Percentiles rank a stretch among this genome's conserved stretches.
These are phyloP conservation scores for Drosophila grimshawi DNA, from an alignment of 1,140 invertebrate species.

Conservation along the genomic window DNA sequence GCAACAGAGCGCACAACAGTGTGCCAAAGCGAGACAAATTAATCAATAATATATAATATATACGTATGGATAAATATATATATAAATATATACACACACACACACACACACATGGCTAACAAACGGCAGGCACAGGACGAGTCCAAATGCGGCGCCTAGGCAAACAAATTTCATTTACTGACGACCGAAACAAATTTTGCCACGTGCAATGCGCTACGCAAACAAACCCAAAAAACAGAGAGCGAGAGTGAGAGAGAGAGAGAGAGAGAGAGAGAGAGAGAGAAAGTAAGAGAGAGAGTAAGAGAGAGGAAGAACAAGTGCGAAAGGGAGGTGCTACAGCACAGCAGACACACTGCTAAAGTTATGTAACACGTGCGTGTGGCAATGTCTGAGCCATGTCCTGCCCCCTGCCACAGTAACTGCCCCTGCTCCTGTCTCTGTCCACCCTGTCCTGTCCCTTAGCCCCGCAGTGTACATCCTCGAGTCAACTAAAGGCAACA, in stretches of 20 bases:
- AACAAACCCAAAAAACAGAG: slow-evolving; percentile 4
- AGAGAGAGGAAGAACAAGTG: neutral
- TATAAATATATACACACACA: slow-evolving; percentile 3
- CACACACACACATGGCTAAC: neutral
- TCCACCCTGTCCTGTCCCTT: too few species aligned
- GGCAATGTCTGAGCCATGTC: slow-evolving; percentile 20
- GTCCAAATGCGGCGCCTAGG: slow-evolving; percentile 21
- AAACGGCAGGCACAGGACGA: slow-evolving; percentile 41
- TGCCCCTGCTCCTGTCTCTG: too few species aligned
- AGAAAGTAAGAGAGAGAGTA: neutral
- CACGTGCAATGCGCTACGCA: slow-evolving; percentile 63
- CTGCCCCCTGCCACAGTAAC: neutral
- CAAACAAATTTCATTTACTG: slow-evolving; percentile 81
- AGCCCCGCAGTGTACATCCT: too few species aligned
- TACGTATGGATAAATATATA: slow-evolving; percentile 10
- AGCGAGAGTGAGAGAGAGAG: neutral
- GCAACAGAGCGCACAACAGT: neutral
- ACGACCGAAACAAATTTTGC: slow-evolving; percentile 75
- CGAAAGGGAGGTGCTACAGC: too few species aligned
- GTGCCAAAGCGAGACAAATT: slow-evolving; percentile 14
- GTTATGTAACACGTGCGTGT: slow-evolving; percentile 76
- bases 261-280: slow-evolving; percentile 1
- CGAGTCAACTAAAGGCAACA: slow-evolving; percentile 5
- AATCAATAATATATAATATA: slow-evolving; percentile 68
- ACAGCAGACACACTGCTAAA: slow-evolving; percentile 66